Conservation (phyloP, 2,797 vertebrate genomes). For the Microctenopoma stevenorrisi region DNA sequence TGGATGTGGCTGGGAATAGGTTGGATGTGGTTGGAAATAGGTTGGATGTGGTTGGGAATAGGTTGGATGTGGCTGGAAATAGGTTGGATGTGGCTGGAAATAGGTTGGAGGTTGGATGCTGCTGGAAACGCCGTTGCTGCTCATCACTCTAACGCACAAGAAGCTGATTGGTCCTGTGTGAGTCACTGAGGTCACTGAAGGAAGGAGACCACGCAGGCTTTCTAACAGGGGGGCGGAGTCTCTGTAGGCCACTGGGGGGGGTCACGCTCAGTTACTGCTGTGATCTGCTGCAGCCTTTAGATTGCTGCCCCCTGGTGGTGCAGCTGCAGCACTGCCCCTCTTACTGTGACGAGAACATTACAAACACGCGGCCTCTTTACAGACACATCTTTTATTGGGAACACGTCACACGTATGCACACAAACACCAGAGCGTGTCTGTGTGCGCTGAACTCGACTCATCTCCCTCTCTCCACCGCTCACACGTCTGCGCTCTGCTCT, state of each 20-base stretch:
- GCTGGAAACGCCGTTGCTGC: no score
- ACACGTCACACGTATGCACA: no score
- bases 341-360: constrained; percentile 9
- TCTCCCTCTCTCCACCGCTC: constrained; percentile 11
- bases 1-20: no score
- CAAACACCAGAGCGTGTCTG: no score
- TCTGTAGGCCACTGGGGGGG: background rate
- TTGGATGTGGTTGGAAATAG: no score
- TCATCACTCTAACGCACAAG: constrained; percentile 79
- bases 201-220: constrained; percentile 61
- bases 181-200: constrained; percentile 74
- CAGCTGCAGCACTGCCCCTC: rapidly evolving
- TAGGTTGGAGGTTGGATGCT: no score
- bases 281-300: no score
- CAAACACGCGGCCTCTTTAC: background rate
- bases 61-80: no score
- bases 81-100: no score
- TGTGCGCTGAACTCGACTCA: constrained; percentile 23
- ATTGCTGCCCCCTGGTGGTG: constrained; percentile 63
- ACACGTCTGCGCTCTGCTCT: constrained; percentile 41
- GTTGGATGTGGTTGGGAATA: no score
- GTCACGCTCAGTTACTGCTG: no score
- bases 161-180: constrained; percentile 68
- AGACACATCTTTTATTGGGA: constrained; percentile 49
- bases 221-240: constrained; percentile 30